These are phyloP conservation scores for Sthenelais limicola DNA, from an alignment of 2,888 invertebrate genomes.

Conservation along the genomic window DNA sequence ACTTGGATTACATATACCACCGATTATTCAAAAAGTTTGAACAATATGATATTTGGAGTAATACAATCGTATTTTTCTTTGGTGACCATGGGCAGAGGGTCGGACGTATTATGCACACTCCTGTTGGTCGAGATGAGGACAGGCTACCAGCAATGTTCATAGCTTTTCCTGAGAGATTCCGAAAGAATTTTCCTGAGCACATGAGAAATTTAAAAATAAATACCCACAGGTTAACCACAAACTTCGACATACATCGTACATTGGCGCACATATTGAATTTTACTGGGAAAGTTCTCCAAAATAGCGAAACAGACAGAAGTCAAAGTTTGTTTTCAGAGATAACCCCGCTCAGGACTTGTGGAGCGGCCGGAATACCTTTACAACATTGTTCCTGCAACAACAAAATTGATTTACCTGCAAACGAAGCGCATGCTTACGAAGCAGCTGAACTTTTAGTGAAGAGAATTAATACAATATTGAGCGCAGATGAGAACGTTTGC, in stretches of 20 bases:
- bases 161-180: not conserved
- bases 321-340: not conserved
- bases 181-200: not conserved
- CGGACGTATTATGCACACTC: not conserved
- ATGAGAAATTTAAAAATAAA: not conserved
- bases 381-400: not conserved
- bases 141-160: slow-evolving; percentile 2
- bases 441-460: not conserved
- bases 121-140: slow-evolving; percentile 3
- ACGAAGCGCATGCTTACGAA: no score
- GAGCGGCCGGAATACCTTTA: not conserved
- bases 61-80: not conserved
- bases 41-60: not conserved
- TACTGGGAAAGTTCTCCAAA: not conserved
- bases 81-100: slow-evolving; percentile 4
- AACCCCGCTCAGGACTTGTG: not conserved
- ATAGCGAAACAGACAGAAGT: no score
- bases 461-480: not conserved
- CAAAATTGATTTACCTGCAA: not conserved
- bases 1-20: not conserved
- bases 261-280: not conserved
- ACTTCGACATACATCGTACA: not conserved
- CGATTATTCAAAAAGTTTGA: not conserved
- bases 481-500: not conserved
- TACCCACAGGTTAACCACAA: not conserved